These are phyloP conservation scores for Sphyrna mokarran DNA, from an alignment of 2,113 vertebrate species.

Conservation along the genomic window DNA sequence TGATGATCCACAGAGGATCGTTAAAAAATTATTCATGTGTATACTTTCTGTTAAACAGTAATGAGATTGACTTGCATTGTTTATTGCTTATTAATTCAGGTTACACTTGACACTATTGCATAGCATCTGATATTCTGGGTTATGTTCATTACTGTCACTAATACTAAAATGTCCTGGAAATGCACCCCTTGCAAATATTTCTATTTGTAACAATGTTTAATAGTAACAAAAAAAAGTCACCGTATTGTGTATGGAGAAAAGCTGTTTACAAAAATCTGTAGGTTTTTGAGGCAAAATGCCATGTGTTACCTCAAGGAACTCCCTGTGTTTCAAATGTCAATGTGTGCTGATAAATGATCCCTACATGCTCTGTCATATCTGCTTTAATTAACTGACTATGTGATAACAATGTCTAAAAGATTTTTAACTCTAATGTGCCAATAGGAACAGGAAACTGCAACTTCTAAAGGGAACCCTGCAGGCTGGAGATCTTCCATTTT, in stretches of 20 bases:
- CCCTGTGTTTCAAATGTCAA: not conserved
- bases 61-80: not conserved
- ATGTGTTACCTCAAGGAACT: not conserved
- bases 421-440: not conserved
- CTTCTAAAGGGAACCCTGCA: not conserved
- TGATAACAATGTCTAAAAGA: not conserved
- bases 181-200: not conserved
- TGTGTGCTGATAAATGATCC: not conserved
- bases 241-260: not conserved
- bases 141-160: not conserved
- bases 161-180: not conserved
- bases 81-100: not conserved
- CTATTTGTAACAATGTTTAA: not conserved
- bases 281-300: not conserved
- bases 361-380: not conserved
- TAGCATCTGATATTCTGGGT: not conserved
- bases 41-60: not conserved
- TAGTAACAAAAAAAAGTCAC: not conserved
- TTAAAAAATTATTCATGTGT: not conserved
- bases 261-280: not conserved
- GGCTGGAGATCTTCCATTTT: not conserved
- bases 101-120: not conserved
- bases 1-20: not conserved
- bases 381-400: not conserved
- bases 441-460: not conserved